Percentiles rank a stretch among this genome's conserved stretches.
These are phyloP conservation scores for Oopsacas minuta DNA, from an alignment of 37 sponge, comb jelly and placozoan genomes.

Conservation along the genomic window DNA sequence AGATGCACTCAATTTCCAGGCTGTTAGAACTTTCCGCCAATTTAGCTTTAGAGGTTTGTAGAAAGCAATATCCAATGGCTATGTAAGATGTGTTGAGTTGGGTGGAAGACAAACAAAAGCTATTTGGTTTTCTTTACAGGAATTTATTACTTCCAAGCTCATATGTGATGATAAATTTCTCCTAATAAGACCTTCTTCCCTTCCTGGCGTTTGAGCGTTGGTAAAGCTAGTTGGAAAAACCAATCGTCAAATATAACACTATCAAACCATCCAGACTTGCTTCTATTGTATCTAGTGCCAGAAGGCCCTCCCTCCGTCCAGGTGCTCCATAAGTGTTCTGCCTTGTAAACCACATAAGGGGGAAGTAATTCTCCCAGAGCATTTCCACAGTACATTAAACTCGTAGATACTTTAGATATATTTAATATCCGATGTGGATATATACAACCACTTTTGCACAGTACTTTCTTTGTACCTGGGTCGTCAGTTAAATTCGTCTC, in stretches of 20 bases:
- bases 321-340: neutral
- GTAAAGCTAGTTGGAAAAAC: slow-evolving; percentile 13
- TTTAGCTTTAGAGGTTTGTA: slow-evolving; percentile 9
- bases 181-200: neutral
- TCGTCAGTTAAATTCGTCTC: slow-evolving; percentile 16
- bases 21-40: neutral
- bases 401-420: slow-evolving; percentile 12
- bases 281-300: slow-evolving; percentile 2
- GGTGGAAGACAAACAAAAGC: slow-evolving; percentile 15
- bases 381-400: slow-evolving; percentile 13
- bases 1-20: slow-evolving; percentile 13
- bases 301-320: slow-evolving; percentile 15
- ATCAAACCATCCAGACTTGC: slow-evolving; percentile 19
- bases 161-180: slow-evolving; percentile 14
- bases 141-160: neutral
- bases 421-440: neutral
- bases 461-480: neutral
- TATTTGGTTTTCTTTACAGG: slow-evolving; percentile 5
- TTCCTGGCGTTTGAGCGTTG: slow-evolving; percentile 10
- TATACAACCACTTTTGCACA: neutral
- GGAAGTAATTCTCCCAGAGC: slow-evolving; percentile 13
- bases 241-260: slow-evolving; percentile 17
- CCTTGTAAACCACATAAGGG: slow-evolving; percentile 20
- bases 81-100: slow-evolving; percentile 4
- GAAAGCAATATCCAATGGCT: slow-evolving; percentile 16